Evolutionary conservation across 1,140 invertebrate genomes (phyloP).

Genomic region (Pogonognathellus flavescens): DNA sequence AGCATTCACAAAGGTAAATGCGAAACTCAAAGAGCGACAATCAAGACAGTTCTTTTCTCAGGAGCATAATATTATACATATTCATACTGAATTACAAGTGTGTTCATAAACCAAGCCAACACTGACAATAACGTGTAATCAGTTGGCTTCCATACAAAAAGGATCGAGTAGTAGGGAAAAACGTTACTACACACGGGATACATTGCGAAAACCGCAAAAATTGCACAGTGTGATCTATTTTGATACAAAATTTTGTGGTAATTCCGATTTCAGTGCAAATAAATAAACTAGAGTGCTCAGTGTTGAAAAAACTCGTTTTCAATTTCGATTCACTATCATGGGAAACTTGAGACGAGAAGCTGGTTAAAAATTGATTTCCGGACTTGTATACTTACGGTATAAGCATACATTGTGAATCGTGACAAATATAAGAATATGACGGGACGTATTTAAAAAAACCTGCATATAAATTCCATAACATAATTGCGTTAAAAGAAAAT

Average conservation of each 20-base stretch:
- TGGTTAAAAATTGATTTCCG: neutral
- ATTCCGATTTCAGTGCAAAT: slow-evolving; percentile 22
- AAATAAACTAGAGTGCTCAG: neutral
- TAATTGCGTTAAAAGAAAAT: too few relatives aligned
- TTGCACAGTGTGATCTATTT: slow-evolving; percentile 24
- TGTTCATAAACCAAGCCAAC: too few relatives aligned
- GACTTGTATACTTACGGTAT: too few relatives aligned
- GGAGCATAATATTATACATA: too few relatives aligned
- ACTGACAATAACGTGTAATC: too few relatives aligned
- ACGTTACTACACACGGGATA: neutral
- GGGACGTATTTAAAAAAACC: too few relatives aligned
- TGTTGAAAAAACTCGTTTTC: neutral
- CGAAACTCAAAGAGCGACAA: neutral
- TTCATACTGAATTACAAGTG: too few relatives aligned
- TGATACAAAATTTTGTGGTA: neutral
- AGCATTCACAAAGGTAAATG: neutral
- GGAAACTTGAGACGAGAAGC: slow-evolving; percentile 36
- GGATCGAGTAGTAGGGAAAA: neutral
- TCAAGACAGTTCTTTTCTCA: neutral
- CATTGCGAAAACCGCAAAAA: neutral
- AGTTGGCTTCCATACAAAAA: too few relatives aligned
- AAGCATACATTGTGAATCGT: too few relatives aligned
- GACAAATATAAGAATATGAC: too few relatives aligned
- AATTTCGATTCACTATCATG: slow-evolving; percentile 1
- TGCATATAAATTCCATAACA: too few relatives aligned